These are phyloP conservation scores for Limnephilus marmoratus DNA, from an alignment of 2,888 invertebrate genomes.

Conservation along the genomic window DNA sequence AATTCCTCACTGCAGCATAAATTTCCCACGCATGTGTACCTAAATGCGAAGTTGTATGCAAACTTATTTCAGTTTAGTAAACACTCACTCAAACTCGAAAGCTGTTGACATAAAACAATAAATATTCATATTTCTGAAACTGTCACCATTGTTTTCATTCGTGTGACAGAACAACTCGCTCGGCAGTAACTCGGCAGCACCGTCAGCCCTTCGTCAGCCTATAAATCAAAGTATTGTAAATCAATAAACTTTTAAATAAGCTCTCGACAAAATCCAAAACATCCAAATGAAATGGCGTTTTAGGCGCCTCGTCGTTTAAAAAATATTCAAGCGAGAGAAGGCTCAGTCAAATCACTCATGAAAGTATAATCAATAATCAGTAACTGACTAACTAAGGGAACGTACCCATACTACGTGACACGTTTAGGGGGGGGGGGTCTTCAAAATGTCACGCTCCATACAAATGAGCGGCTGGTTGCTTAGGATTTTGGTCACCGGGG, in stretches of 20 bases:
- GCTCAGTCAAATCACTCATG: no score
- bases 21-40: conserved; percentile 19
- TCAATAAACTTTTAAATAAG: background rate
- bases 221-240: background rate
- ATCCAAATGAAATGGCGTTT: background rate
- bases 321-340: background rate
- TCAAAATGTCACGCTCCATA: no score
- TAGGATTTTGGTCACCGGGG: no score
- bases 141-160: conserved; percentile 42
- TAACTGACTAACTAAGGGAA: no score
- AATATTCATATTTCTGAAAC: conserved; percentile 30
- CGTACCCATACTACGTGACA: no score
- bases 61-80: conserved; percentile 38
- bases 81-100: conserved; percentile 26
- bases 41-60: conserved; percentile 3
- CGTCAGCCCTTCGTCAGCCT: background rate
- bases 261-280: background rate
- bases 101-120: conserved; percentile 28
- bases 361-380: no score
- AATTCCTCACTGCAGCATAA: background rate
- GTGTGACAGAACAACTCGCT: background rate
- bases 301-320: background rate
- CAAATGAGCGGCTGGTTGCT: no score
- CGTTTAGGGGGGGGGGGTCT: no score
- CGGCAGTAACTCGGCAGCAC: background rate